Evolutionary conservation across 2,888 invertebrate genomes (phyloP).

Genomic region (Automeris io): DNA sequence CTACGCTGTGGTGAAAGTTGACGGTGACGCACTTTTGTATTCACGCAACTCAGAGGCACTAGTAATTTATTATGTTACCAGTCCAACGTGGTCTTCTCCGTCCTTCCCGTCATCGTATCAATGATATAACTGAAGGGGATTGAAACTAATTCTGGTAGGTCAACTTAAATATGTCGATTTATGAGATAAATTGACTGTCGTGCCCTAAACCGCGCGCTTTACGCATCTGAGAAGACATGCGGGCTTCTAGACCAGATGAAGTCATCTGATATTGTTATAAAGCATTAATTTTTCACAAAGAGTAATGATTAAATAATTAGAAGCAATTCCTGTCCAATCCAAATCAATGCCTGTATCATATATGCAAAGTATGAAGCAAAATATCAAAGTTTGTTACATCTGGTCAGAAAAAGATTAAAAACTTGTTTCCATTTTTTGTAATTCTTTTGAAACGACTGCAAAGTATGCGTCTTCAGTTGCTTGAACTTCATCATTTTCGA

Average conservation of each 20-base stretch:
- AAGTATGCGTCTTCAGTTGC: constrained; percentile 68
- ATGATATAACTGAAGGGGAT: constrained; percentile 26
- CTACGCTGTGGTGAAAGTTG: constrained; percentile 62
- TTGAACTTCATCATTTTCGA: constrained; percentile 30
- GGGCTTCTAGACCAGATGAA: constrained; percentile 27
- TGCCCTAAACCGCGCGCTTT: constrained; percentile 32
- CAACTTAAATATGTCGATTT: constrained; percentile 40
- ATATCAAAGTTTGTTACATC: background rate
- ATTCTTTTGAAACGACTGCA: constrained; percentile 66
- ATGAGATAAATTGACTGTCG: constrained; percentile 50
- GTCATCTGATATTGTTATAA: background rate
- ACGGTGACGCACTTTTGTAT: constrained; percentile 66
- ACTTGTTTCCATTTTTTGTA: constrained; percentile 29
- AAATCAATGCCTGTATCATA: no score
- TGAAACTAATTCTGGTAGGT: constrained; percentile 34
- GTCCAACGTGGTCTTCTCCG: constrained; percentile 36
- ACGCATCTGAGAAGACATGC: constrained; percentile 49
- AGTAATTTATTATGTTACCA: constrained; percentile 49
- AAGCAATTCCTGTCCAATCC: no score
- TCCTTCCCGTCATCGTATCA: constrained; percentile 35
- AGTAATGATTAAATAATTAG: no score
- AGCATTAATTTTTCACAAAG: no score
- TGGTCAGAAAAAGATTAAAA: constrained; percentile 8
- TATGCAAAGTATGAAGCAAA: no score
- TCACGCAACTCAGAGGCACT: constrained; percentile 48